phyloP scores from a whole-genome alignment of 2,797 vertebrate species.

The Muscicapa striata region DNA sequence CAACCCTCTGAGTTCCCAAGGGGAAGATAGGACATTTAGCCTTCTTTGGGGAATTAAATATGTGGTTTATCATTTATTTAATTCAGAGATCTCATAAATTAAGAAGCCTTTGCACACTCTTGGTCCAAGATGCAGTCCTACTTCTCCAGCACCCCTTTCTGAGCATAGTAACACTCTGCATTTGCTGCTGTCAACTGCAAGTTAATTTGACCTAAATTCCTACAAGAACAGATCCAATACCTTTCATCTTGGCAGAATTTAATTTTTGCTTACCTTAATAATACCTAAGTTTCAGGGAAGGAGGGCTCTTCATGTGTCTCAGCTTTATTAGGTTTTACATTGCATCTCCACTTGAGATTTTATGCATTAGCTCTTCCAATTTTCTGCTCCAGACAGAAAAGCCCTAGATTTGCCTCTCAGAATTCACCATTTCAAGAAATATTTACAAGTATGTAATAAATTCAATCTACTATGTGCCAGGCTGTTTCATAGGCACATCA shows the following conservation, averaged over 20 bases:
- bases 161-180: neutral
- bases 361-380: neutral
- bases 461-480: neutral
- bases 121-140: neutral
- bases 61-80: neutral
- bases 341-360: neutral
- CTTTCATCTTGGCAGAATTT: neutral
- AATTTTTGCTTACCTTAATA: neutral
- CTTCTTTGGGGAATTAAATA: neutral
- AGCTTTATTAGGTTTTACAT: neutral
- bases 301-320: neutral
- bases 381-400: neutral
- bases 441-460: neutral
- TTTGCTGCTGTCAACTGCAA: neutral
- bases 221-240: neutral
- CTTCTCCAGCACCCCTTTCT: neutral
- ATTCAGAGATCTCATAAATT: neutral
- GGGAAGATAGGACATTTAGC: neutral
- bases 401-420: neutral
- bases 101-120: neutral
- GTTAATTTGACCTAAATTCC: neutral
- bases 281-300: neutral
- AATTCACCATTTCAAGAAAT: neutral
- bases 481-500: neutral
- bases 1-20: neutral